Conservation (phyloP, 2,797 vertebrate genomes). For the Melanotaenia trifasciata region DNA sequence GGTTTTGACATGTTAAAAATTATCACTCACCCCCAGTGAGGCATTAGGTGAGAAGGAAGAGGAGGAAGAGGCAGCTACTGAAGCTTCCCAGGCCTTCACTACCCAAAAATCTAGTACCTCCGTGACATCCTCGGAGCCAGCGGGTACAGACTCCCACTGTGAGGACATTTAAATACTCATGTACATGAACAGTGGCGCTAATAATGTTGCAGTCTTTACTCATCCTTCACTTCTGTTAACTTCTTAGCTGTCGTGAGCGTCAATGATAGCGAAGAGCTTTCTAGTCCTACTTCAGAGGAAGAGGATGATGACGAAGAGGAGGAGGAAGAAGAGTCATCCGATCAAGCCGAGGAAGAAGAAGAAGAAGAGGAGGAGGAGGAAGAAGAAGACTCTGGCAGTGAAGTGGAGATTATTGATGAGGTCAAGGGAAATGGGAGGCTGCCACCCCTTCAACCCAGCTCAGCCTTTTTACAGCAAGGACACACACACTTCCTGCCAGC, state of each 20-base stretch:
- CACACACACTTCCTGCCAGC: slow-evolving; percentile 69
- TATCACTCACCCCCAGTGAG: slow-evolving; percentile 63
- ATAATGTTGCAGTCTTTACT: neutral
- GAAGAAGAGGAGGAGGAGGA: slow-evolving; percentile 63
- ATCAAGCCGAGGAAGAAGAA: slow-evolving; percentile 9
- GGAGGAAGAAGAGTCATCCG: neutral
- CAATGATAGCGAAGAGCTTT: slow-evolving; percentile 83
- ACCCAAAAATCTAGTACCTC: slow-evolving; percentile 73
- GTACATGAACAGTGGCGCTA: neutral
- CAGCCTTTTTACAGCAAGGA: slow-evolving; percentile 61
- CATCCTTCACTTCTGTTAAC: slow-evolving; percentile 38
- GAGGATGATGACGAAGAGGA: slow-evolving; percentile 23
- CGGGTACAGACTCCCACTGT: slow-evolving; percentile 83
- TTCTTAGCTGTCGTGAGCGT: slow-evolving; percentile 84
- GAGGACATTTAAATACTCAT: slow-evolving; percentile 39
- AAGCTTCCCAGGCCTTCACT: slow-evolving; percentile 40
- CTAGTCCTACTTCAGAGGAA: slow-evolving; percentile 77
- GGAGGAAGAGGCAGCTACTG: slow-evolving; percentile 38
- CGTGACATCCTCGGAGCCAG: slow-evolving; percentile 73
- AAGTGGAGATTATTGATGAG: slow-evolving; percentile 85
- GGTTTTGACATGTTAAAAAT: neutral
- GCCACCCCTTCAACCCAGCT: slow-evolving; percentile 61
- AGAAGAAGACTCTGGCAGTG: slow-evolving; percentile 78
- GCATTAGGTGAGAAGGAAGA: slow-evolving; percentile 47
- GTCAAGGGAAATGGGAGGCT: slow-evolving; percentile 78